A percentile compares a stretch with the other conserved stretches of the same genome.
These are phyloP conservation scores for Gari tellinella DNA, from an alignment of 2,888 invertebrate species.

Conservation along the genomic window DNA sequence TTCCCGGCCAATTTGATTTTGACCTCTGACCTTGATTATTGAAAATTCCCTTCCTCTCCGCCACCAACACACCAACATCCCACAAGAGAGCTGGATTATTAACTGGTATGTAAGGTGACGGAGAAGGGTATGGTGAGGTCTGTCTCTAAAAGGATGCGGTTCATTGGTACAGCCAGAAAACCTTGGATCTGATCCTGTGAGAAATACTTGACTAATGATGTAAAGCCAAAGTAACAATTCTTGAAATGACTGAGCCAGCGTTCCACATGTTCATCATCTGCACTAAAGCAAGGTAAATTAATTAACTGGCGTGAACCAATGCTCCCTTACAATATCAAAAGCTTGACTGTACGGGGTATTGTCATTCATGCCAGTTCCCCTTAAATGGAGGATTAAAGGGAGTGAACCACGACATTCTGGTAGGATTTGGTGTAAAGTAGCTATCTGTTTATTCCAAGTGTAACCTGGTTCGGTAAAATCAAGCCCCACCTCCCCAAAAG, in stretches of 20 bases:
- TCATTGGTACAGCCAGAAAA: background rate
- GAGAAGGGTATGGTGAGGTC: constrained; percentile 4
- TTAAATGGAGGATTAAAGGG: background rate
- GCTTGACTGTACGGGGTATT: background rate
- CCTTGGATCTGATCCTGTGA: too few species aligned
- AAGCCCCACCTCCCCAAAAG: constrained; percentile 9
- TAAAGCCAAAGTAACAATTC: constrained; percentile 4
- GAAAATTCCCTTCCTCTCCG: background rate
- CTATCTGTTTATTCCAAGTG: background rate
- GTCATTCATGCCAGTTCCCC: background rate
- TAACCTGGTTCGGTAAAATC: too few species aligned
- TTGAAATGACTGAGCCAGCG: background rate
- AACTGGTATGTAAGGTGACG: background rate
- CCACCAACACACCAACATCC: background rate
- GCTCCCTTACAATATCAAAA: background rate
- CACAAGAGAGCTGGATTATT: background rate
- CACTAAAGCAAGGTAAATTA: constrained; percentile 9
- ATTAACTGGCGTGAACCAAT: background rate
- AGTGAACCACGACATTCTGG: background rate
- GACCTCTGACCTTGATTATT: too few species aligned
- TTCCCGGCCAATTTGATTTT: too few species aligned
- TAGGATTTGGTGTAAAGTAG: background rate
- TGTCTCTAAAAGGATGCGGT: constrained; percentile 2
- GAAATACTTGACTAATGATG: too few species aligned
- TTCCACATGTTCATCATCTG: background rate